Percentiles rank a stretch among this genome's conserved stretches.
phyloP scores from a whole-genome alignment of 2,797 vertebrate species.

The Octomys mimax region DNA sequence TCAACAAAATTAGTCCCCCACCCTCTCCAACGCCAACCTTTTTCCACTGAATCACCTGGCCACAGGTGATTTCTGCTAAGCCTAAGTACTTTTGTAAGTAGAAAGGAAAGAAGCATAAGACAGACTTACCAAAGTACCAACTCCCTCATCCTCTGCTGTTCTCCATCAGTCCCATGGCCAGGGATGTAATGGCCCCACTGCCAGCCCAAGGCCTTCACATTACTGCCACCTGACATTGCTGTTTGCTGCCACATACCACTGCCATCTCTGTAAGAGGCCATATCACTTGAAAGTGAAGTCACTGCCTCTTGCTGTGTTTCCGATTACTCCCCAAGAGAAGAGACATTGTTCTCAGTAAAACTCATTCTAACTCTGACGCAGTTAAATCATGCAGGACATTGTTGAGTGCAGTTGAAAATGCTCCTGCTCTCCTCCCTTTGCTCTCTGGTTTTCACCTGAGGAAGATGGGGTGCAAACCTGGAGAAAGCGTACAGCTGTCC shows the following conservation, averaged over 20 bases:
- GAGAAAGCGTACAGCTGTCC: conserved; percentile 5
- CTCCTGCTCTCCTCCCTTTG: not conserved
- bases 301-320: not conserved
- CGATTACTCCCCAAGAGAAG: conserved; percentile 5
- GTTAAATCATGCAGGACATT: not conserved
- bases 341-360: conserved; percentile 21
- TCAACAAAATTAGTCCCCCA: not conserved
- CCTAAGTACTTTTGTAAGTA: not conserved
- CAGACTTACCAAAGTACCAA: not conserved
- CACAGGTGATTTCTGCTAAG: not conserved
- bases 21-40: not conserved
- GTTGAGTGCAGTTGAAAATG: not conserved
- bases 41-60: not conserved
- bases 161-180: not conserved
- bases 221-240: not conserved
- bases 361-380: not conserved
- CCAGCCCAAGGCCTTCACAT: not conserved
- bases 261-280: not conserved
- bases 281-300: not conserved
- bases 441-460: not conserved
- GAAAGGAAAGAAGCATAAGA: not conserved
- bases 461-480: not conserved
- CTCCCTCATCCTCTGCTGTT: not conserved
- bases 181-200: too few relatives aligned
- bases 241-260: not conserved